Evolutionary conservation across 2,888 invertebrate genomes (phyloP).

Genomic region (Microchrysa polita): DNA sequence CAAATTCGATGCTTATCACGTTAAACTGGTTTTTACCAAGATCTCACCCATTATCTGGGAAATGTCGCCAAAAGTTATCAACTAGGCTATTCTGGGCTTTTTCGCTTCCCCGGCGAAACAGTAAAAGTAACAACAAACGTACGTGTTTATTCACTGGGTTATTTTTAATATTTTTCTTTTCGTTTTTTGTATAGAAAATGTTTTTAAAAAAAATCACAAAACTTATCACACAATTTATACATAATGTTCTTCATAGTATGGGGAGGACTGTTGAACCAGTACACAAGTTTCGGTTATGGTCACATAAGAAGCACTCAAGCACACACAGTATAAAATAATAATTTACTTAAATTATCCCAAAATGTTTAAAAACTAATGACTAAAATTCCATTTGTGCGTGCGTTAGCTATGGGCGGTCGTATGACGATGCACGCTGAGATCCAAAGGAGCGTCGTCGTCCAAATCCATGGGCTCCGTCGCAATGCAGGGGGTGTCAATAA

Average conservation of each 20-base stretch:
- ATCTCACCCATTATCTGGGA: no score
- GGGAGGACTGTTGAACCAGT: not conserved
- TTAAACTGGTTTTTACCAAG: no score
- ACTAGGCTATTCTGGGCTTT: no score
- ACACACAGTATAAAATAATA: conserved; percentile 18
- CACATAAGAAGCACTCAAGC: conserved; percentile 32
- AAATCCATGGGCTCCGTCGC: conserved; percentile 26
- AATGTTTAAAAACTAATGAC: not conserved
- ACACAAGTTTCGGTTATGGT: not conserved
- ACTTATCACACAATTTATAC: conserved; percentile 33
- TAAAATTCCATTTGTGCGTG: not conserved
- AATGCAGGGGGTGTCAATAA: conserved; percentile 12
- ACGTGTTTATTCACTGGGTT: no score
- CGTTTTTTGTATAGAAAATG: no score
- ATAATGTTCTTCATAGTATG: not conserved
- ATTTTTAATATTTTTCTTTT: no score
- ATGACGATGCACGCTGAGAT: conserved; percentile 46
- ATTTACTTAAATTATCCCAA: conserved; percentile 11
- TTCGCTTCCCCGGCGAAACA: no score
- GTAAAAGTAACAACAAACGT: no score
- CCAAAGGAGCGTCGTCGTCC: conserved; percentile 45
- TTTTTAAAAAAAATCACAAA: conserved; percentile 37
- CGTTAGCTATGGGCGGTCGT: conserved; percentile 43
- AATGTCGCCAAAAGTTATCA: no score
- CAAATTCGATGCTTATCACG: no score